Evolutionary conservation across 2,113 vertebrate genomes (phyloP), one percentile per base, ranked within the genome.

Genomic region (Daubentonia madagascariensis): DNA sequence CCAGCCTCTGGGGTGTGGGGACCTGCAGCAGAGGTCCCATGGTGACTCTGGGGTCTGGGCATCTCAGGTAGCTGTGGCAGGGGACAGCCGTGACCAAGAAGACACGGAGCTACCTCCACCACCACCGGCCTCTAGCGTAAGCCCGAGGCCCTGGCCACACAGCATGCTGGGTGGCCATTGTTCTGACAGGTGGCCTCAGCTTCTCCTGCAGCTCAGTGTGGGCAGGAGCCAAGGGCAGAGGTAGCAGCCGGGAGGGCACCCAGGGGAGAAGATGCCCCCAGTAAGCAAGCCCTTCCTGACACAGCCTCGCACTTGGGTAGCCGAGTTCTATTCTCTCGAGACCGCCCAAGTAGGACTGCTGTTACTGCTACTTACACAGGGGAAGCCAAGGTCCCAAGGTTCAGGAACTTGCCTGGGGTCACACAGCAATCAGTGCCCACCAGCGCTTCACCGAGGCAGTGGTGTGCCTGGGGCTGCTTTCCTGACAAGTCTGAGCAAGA

Each of bases 321-420:
- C 32, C 3, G 17, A 0, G 6, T 5, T 18, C 32, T 0, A 0
- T 3, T 40, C 48, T 43, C 57, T 50, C 0, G 3, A 78, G 30
- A 13, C 7, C 1, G 5, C 54, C 0, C 1, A 5, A 10, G 43
- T 6, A 40, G 8, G 20, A 5, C 0, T 0, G 37, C 10, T 1
- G 28, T 7, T 0, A 48, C 3, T 9, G 48, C 43, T 20, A 25
- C 57, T 84, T 13, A 35, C 8, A 30, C 18, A 16, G 8, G 63
- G 20, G 40, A 92, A 20, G 10, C 70, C 10, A 84, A 35, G 59
- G 25, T 57, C 54, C 5, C 8, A 70, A 40, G 52, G 67, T 5
- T 16, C 25, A 28, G 48, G 75, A 50, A 50, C 83, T 48, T 25
- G 68, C 76, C 14, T 10, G 6, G 45, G 65, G 59, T 16, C 68